Evolutionary conservation across 2,888 invertebrate species (phyloP).

Genomic region (Drosophila anceps): DNA sequence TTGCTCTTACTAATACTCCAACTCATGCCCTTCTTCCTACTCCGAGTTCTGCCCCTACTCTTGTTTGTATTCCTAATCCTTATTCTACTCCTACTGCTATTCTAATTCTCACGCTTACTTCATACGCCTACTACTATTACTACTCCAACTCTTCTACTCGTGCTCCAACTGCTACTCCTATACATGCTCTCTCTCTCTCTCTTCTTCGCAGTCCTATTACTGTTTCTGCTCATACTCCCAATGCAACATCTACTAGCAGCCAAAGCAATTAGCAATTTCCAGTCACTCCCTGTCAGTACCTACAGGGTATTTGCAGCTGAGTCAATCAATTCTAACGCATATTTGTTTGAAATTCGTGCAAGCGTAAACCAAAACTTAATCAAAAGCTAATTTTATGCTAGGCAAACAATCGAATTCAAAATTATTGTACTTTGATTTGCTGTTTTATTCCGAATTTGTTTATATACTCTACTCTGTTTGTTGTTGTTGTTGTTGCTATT

Average conservation of each 20-base stretch:
- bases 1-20: no score
- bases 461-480: background rate
- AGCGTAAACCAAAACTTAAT: constrained; percentile 43
- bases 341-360: constrained; percentile 35
- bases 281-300: background rate
- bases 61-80: no score
- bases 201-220: background rate
- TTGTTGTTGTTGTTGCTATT: constrained; percentile 20
- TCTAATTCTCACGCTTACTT: background rate
- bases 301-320: constrained; percentile 25
- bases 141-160: background rate
- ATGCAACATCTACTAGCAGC: no score
- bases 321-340: constrained; percentile 12
- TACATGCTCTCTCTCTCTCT: background rate
- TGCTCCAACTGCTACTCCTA: no score
- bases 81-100: no score
- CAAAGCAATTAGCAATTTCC: background rate
- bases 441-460: constrained; percentile 24
- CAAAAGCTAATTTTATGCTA: constrained; percentile 43
- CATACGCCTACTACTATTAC: background rate
- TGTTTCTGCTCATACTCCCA: background rate
- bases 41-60: no score
- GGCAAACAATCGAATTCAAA: constrained; percentile 35
- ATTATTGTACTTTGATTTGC: constrained; percentile 38
- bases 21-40: no score